Evolutionary conservation across 2,113 vertebrate species (phyloP), one percentile per base, ranked within the genome.

Genomic region (Leiothrix lutea): DNA sequence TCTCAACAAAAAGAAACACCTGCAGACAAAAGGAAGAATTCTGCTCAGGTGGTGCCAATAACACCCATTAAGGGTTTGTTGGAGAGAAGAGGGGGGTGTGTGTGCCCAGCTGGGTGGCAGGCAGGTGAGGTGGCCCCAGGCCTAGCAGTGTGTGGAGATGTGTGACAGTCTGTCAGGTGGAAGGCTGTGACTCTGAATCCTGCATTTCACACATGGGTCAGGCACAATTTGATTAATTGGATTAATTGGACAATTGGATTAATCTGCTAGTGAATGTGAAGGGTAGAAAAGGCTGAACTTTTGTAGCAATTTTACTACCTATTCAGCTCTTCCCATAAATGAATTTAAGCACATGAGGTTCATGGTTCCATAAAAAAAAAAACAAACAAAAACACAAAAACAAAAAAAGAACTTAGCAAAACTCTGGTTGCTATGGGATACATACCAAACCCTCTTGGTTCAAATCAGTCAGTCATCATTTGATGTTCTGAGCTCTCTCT

Each of bases 111-210:
- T 29, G 56, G 13, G 5, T 29, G 45, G 8, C 21, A 33, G 25
- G 29, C 45, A 61, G 53, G 29, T 0, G 2, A 56, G 57, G 18
- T 85, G 44, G 8, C 0, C 5, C 0, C 1, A 25, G 26, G 14
- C 31, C 51, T 21, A 31, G 19, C 12, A 5, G 14, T 3, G 10
- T 13, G 4, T 12, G 11, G 4, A 14, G 9, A 5, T 8, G 21
- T 6, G 26, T 31, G n/a, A 53, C 20, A 31, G 60, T 15, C 23
- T 79, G 2, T 7, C 18, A 65, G 35, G 36, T 5, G 10, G 70
- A 35, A 57, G 28, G 25, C 35, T 2, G 0, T 15, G 56, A 21
- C 40, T 31, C 47, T 40, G 35, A 42, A 23, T 48, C 23, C 29
- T 15, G 35, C 26, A 5, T 15, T 45, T 36, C 56, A n/a, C 35